A percentile compares a stretch with the other conserved stretches of the same genome.
phyloP scores from a whole-genome alignment of 1,140 invertebrate genomes.

The Leptinotarsa texana region DNA sequence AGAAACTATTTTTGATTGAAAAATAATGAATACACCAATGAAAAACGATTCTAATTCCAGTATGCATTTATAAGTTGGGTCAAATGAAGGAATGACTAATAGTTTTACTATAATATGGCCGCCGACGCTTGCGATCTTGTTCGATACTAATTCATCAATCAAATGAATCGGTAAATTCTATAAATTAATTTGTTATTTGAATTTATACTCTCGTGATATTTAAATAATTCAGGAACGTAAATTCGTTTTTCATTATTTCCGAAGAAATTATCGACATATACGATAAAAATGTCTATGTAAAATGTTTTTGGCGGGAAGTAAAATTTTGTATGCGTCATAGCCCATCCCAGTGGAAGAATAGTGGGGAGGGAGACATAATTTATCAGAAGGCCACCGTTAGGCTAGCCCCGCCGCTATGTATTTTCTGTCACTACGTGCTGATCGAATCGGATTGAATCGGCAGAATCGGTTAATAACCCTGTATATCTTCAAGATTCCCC shows the following conservation, averaged over 20 bases:
- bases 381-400: slow-evolving; percentile 14
- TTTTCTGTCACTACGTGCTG: not conserved
- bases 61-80: slow-evolving; percentile 16
- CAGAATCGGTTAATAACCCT: not conserved
- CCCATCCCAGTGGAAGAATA: not conserved
- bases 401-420: not conserved
- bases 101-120: slow-evolving; percentile 36
- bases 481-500: not conserved
- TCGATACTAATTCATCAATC: slow-evolving; percentile 9
- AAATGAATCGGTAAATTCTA: not conserved
- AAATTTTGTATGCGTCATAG: slow-evolving; percentile 11
- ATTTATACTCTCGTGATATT: too few relatives aligned
- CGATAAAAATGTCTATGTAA: not conserved
- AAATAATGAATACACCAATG: not conserved
- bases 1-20: not conserved
- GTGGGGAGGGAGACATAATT: not conserved
- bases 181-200: not conserved
- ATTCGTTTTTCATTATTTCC: not conserved
- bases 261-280: not conserved
- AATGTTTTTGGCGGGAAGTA: slow-evolving; percentile 4
- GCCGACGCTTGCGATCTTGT: slow-evolving; percentile 32
- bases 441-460: not conserved
- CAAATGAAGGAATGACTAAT: slow-evolving; percentile 16
- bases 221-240: not conserved
- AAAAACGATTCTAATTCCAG: not conserved